These are phyloP conservation scores for Deilephila elpenor DNA, from an alignment of 2,888 invertebrate species.

Conservation along the genomic window DNA sequence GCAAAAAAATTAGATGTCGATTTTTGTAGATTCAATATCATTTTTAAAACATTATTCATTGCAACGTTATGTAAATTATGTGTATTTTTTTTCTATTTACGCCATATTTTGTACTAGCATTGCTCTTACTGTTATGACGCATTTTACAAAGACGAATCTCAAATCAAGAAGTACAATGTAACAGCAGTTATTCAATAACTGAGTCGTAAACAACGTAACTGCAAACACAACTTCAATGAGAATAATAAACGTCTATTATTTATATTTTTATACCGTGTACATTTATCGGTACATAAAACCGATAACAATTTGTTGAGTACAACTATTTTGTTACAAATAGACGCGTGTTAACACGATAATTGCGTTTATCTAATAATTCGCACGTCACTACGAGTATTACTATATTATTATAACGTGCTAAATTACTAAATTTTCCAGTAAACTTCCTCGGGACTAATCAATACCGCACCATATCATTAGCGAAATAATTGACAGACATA, in stretches of 20 bases:
- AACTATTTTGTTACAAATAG: neutral
- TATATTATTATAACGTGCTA: neutral
- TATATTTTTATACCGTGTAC: neutral
- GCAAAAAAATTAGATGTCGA: neutral
- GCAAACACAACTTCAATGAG: neutral
- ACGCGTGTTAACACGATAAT: conserved; percentile 7
- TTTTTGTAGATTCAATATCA: neutral
- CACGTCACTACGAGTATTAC: conserved; percentile 1
- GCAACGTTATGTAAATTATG: too few species aligned
- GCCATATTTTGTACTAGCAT: too few species aligned
- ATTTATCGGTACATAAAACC: neutral
- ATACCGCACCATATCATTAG: neutral
- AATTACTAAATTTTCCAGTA: neutral
- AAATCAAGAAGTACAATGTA: too few species aligned
- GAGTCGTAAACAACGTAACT: too few species aligned
- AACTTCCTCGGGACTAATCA: neutral
- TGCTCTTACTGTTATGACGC: too few species aligned
- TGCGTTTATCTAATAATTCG: neutral
- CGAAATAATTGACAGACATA: neutral
- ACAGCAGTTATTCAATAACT: too few species aligned
- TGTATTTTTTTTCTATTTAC: too few species aligned
- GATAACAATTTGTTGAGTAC: conserved; percentile 8
- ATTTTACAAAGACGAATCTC: too few species aligned
- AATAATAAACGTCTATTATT: neutral
- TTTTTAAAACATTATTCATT: neutral